A percentile compares a stretch with the other conserved stretches of the same genome.
Conservation (phyloP, 2,797 vertebrate species). For the Trachurus trachurus region DNA sequence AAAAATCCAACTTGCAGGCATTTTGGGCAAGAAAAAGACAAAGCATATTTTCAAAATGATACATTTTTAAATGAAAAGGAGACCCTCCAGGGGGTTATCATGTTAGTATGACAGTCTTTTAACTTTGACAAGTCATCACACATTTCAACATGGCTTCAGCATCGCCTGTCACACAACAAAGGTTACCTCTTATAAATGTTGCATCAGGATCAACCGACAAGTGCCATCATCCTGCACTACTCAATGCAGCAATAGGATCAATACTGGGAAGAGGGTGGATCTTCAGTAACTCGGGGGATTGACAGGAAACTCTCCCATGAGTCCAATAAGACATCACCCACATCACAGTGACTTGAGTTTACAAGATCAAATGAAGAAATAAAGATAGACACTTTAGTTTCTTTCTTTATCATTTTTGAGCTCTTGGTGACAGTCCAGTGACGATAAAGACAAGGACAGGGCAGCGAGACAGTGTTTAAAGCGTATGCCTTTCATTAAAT, state of each 20-base stretch:
- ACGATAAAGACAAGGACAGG: constrained; percentile 4
- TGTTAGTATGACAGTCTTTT: constrained; percentile 26
- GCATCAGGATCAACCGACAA: constrained; percentile 36
- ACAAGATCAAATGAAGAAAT: constrained; percentile 37
- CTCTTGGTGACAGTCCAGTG: not conserved
- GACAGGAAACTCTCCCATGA: constrained; percentile 59
- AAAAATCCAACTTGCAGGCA: not conserved
- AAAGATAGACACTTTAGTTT: not conserved
- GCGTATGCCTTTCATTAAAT: constrained; percentile 11
- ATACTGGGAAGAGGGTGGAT: constrained; percentile 54
- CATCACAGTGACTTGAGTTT: constrained; percentile 42
- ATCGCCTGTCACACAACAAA: constrained; percentile 23
- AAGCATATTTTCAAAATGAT: not conserved
- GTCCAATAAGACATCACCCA: constrained; percentile 49
- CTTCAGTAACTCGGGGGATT: constrained; percentile 54
- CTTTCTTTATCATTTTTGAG: not conserved
- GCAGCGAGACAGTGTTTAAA: not conserved
- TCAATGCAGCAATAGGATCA: constrained; percentile 54
- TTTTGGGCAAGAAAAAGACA: not conserved
- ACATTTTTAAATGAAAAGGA: constrained; percentile 17
- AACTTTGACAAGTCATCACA: constrained; percentile 44
- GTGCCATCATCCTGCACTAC: constrained; percentile 34
- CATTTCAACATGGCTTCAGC: constrained; percentile 16
- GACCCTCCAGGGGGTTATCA: not conserved
- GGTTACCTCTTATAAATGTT: constrained; percentile 44